These are phyloP conservation scores for Channa striata DNA, from an alignment of 2,797 vertebrate species.

Conservation along the genomic window DNA sequence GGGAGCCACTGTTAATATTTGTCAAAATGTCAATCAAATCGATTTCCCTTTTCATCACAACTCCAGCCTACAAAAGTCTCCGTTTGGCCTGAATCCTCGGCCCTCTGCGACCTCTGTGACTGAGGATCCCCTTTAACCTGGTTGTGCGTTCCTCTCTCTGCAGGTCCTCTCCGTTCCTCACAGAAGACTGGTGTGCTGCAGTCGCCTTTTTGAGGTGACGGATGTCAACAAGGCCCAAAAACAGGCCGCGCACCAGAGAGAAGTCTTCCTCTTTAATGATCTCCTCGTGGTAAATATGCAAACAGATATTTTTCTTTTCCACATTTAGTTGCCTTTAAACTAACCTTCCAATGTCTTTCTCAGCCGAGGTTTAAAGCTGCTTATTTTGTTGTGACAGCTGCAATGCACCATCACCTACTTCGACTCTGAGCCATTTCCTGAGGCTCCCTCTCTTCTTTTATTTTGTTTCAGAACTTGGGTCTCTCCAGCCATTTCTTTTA, in stretches of 20 bases:
- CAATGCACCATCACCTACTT: constrained; percentile 62
- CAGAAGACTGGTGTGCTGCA: constrained; percentile 96
- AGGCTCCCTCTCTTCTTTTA: constrained; percentile 44
- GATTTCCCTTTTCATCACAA: not conserved
- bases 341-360: not conserved
- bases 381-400: constrained; percentile 66
- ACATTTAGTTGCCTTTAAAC: not conserved
- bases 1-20: too few relatives aligned
- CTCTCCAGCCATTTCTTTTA: constrained; percentile 61
- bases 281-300: constrained; percentile 90
- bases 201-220: constrained; percentile 97
- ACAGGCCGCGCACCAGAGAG: constrained; percentile 97
- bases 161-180: constrained; percentile 98
- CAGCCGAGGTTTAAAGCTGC: constrained; percentile 43
- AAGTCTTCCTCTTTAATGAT: constrained; percentile 99
- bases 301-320: constrained; percentile 9
- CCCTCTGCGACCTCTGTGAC: not conserved
- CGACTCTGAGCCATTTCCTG: constrained; percentile 30
- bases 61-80: constrained; percentile 5
- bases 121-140: not conserved
- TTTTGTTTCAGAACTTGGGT: constrained; percentile 57
- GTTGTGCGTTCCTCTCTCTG: constrained; percentile 11
- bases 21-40: not conserved
- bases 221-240: constrained; percentile 98
- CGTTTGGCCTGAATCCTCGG: not conserved